These are phyloP conservation scores for Camelus bactrianus DNA, from an alignment of 2,113 vertebrate genomes.

Conservation along the genomic window DNA sequence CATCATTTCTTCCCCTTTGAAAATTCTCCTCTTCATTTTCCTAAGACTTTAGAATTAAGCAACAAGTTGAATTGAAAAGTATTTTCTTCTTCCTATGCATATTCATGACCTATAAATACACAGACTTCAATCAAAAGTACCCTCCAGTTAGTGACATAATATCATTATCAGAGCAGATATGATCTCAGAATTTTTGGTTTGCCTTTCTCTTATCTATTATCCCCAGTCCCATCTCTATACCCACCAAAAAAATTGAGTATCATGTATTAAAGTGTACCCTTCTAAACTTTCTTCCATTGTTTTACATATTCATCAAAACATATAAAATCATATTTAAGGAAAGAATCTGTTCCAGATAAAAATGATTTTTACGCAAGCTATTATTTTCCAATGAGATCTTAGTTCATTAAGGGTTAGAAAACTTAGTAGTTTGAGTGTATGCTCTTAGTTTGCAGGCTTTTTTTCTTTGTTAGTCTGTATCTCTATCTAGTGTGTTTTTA, in stretches of 20 bases:
- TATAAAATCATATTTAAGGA: not conserved
- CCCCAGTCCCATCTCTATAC: not conserved
- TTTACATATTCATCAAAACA: not conserved
- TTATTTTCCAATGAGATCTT: not conserved
- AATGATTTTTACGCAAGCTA: not conserved
- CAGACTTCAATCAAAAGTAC: not conserved
- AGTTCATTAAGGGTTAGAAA: not conserved
- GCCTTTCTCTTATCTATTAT: not conserved
- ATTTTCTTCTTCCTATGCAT: not conserved
- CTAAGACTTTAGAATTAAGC: constrained; percentile 28
- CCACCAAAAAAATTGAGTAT: not conserved
- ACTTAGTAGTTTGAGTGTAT: not conserved
- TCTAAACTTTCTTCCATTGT: not conserved
- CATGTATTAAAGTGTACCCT: not conserved
- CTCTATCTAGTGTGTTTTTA: not conserved
- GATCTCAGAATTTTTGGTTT: not conserved
- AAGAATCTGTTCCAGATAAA: constrained; percentile 5
- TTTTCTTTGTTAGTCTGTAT: not conserved
- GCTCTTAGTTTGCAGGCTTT: not conserved
- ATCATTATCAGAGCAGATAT: not conserved
- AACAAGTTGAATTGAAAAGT: not conserved
- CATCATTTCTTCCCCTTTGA: not conserved
- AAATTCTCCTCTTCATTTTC: not conserved
- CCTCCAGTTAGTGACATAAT: not conserved
- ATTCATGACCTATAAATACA: not conserved